These are phyloP conservation scores for Aquatica leii DNA, from an alignment of 2,888 invertebrate genomes.

Conservation along the genomic window DNA sequence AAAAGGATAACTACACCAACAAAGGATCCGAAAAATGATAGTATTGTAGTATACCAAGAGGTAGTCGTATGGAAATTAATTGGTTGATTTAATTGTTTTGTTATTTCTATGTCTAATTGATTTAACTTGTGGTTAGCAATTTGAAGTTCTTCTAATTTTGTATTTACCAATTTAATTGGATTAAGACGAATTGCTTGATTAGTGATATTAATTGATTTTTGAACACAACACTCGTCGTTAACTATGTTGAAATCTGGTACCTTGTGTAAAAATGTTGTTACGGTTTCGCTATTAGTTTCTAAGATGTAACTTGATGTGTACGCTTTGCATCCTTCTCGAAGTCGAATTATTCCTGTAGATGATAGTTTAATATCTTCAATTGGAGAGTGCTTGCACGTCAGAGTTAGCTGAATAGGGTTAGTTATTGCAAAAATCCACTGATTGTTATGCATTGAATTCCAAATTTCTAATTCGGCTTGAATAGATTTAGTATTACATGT, in stretches of 20 bases:
- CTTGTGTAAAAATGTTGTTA: neutral
- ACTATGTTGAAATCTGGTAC: neutral
- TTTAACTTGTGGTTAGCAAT: neutral
- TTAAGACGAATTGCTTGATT: neutral
- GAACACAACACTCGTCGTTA: neutral
- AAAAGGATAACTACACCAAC: too few relatives aligned
- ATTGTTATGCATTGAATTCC: neutral
- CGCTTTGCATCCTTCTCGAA: neutral
- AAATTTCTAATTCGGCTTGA: neutral
- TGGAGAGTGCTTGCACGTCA: neutral
- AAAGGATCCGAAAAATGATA: too few relatives aligned
- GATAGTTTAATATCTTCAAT: conserved; percentile 5
- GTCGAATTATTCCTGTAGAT: neutral
- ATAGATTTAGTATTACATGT: neutral
- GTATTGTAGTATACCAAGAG: too few relatives aligned
- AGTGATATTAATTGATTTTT: neutral
- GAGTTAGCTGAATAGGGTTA: neutral
- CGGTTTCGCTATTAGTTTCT: neutral
- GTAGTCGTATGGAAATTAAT: too few relatives aligned
- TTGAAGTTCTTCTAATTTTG: conserved; percentile 4
- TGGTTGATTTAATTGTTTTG: neutral
- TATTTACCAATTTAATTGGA: neutral
- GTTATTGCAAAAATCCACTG: neutral
- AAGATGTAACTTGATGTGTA: neutral
- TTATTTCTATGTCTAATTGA: neutral